Evolutionary conservation across 2,888 invertebrate genomes (phyloP), one percentile per base, ranked within the genome.

Genomic region (Fragum whitleyi): DNA sequence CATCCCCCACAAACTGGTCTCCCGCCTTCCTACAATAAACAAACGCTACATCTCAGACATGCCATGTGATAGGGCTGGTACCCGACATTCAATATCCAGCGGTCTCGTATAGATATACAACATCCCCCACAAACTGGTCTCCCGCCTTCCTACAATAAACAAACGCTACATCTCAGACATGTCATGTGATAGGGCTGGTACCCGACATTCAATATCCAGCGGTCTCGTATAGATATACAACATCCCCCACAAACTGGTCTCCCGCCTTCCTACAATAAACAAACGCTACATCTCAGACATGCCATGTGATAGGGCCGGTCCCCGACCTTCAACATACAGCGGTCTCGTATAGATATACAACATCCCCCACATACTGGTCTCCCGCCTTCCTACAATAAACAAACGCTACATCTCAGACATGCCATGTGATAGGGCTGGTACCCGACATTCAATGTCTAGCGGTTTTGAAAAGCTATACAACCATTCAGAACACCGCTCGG

Each of bases 241-340:
- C 97, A 97, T 93, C 97, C 96, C 94, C 96, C 96, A 95, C 97
- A 97, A 16, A 73, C 32, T 51, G 81, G 81, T 23, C 59, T 59
- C 62, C 76, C 75, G n/a, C 19, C 5, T 21, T 71, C 2, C 76
- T 76, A 47, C 47, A 47, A 95, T 87, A 97, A 96, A 95, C 98
- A 98, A 82, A 97, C 96, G 95, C 97, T 97, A 95, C 98, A 98
- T 89, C 97, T 96, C 81, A 98, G 95, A 94, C 98, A 98, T 93
- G 96, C 96, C 78, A 97, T 96, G 95, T 98, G 98, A 97, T 98
- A 98, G 92, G 96, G 96, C 92, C 97, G 96, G 88, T 97, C 97
- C 97, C 93, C 87, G 14, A 98, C 98, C 94, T 97, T 97, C 92
- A 97, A 95, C 92, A 97, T 95, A 95, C 96, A 97, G 93, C 97